Percentiles rank a stretch among this genome's conserved stretches.
phyloP scores from a whole-genome alignment of 2,888 invertebrate genomes.

The Drosophila tanythrix region DNA sequence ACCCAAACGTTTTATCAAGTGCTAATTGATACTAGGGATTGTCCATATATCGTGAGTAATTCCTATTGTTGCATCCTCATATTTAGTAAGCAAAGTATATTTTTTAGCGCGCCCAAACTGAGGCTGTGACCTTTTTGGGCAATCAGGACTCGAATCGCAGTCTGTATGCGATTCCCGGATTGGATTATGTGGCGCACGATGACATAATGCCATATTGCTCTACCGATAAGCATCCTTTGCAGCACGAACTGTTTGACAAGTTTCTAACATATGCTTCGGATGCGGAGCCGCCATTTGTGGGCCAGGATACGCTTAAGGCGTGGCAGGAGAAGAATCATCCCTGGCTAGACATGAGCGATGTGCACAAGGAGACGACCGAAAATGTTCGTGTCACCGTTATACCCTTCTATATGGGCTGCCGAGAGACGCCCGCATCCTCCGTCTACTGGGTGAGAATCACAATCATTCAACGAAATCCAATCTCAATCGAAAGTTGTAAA shows the following conservation, averaged over 20 bases:
- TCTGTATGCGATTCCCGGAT: conserved; percentile 97
- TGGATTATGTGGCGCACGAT: conserved; percentile 99
- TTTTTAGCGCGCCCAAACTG: conserved; percentile 95
- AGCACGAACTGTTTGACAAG: conserved; percentile 98
- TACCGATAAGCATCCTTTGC: conserved; percentile 92
- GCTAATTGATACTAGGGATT: conserved; percentile 97
- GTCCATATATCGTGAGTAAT: conserved; percentile 91
- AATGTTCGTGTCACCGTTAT: conserved; percentile 95
- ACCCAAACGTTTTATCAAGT: conserved; percentile 99
- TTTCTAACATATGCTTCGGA: conserved; percentile 93
- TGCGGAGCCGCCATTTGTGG: conserved; percentile 93
- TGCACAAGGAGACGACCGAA: conserved; percentile 98
- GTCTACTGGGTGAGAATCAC: conserved; percentile 89
- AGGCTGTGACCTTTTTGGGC: conserved; percentile 98
- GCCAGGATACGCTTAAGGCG: conserved; percentile 95
- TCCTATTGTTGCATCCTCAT: neutral
- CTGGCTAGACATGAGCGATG: conserved; percentile 97
- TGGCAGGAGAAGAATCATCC: conserved; percentile 99
- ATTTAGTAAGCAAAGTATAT: neutral
- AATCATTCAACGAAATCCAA: neutral
- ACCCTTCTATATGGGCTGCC: conserved; percentile 98
- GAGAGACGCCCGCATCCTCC: conserved; percentile 95
- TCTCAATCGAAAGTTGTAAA: neutral
- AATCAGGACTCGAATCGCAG: conserved; percentile 98
- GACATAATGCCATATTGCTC: conserved; percentile 98